Conservation (phyloP, 2,797 vertebrate genomes). For the Myotis findleyi region DNA sequence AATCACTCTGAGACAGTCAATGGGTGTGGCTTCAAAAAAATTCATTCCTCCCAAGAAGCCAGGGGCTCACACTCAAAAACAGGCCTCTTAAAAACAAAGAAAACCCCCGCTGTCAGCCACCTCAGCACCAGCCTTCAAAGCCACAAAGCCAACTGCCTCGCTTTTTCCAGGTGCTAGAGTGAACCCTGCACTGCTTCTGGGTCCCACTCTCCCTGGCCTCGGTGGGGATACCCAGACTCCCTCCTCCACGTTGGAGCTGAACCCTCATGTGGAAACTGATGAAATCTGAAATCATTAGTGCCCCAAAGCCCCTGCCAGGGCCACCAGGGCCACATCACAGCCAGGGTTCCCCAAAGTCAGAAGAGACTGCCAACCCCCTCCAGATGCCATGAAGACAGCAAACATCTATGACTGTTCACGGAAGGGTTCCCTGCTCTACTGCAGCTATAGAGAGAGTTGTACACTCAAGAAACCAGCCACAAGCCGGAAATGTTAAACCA, state of each 20-base stretch:
- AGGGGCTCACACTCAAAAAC: neutral
- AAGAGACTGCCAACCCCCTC: fast-evolving
- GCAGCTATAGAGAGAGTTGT: neutral
- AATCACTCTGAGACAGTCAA: neutral
- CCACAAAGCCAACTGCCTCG: fast-evolving
- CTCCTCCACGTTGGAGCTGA: no score
- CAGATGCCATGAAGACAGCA: fast-evolving
- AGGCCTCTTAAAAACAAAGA: neutral
- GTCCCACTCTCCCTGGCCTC: no score
- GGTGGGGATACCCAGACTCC: neutral
- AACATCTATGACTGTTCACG: fast-evolving
- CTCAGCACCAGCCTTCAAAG: neutral
- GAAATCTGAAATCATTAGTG: fast-evolving
- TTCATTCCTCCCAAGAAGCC: neutral
- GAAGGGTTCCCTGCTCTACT: neutral
- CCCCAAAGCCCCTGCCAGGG: fast-evolving
- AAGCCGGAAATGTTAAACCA: conserved; percentile 63
- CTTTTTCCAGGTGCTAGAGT: no score
- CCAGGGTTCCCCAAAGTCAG: neutral
- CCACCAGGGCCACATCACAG: neutral
- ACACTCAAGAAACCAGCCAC: conserved; percentile 53
- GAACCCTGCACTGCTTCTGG: neutral
- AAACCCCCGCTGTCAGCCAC: fast-evolving
- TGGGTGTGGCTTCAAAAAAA: neutral
- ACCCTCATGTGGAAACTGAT: fast-evolving